A percentile compares a stretch with the other conserved stretches of the same genome.
Conservation (phyloP, 30 jellyfish, hydroid and myxozoan genomes). For the Chrysaora quinquecirrha region DNA sequence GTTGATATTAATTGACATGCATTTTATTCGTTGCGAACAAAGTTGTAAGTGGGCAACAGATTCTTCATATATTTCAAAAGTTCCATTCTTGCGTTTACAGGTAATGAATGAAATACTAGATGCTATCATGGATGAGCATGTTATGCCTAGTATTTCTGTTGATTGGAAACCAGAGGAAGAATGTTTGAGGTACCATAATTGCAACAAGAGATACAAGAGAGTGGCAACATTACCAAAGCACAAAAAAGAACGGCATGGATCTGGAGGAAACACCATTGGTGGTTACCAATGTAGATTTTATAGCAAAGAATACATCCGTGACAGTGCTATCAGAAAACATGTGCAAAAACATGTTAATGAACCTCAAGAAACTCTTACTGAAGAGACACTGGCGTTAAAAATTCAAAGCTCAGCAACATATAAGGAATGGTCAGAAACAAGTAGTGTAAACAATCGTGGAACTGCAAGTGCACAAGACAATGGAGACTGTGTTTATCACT, state of each 20-base stretch:
- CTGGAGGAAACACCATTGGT: no score
- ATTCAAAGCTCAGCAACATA: background rate
- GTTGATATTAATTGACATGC: no score
- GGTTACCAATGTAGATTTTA: background rate
- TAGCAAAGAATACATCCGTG: background rate
- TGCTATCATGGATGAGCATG: background rate
- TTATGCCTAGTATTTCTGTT: constrained; percentile 19
- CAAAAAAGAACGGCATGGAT: no score
- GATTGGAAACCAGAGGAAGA: no score
- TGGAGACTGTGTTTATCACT: background rate
- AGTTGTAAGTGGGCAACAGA: no score
- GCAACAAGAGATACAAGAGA: background rate
- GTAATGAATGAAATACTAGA: constrained; percentile 1
- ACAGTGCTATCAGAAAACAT: background rate
- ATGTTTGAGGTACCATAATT: no score
- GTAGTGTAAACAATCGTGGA: no score
- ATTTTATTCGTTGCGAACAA: no score
- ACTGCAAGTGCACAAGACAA: no score
- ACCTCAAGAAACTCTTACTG: background rate
- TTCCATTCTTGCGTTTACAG: no score
- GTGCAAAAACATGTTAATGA: background rate
- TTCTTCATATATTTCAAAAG: no score
- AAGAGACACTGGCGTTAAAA: background rate
- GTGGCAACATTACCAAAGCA: background rate
- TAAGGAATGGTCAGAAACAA: no score